A percentile compares a stretch with the other conserved stretches of the same genome.
These are phyloP conservation scores for Eonycteris spelaea DNA, from an alignment of 2,113 vertebrate species.

Conservation along the genomic window DNA sequence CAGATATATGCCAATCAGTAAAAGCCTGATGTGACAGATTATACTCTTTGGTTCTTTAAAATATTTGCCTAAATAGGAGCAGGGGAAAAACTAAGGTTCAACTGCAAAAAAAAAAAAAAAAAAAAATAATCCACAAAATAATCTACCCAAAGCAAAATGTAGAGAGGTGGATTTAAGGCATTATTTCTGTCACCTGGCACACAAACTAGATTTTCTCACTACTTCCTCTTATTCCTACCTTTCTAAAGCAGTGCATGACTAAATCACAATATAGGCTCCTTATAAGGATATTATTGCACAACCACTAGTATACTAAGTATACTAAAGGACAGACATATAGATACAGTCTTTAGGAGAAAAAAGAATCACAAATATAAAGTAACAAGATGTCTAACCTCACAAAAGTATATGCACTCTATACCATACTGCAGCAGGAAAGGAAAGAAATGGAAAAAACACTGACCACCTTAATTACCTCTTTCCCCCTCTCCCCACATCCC, in stretches of 20 bases:
- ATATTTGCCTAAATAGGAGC: neutral
- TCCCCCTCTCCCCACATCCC: neutral
- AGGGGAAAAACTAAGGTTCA: neutral
- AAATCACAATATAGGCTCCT: neutral
- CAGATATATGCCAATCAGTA: slow-evolving; percentile 36
- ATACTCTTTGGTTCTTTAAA: slow-evolving; percentile 27
- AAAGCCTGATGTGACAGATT: slow-evolving; percentile 27
- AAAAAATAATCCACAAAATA: neutral
- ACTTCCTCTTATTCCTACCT: neutral
- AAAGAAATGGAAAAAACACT: neutral
- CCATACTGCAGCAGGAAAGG: neutral
- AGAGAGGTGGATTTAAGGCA: neutral
- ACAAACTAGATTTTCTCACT: neutral
- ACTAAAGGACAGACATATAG: neutral
- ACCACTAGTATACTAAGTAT: neutral
- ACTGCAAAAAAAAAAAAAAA: neutral
- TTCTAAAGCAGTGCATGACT: neutral
- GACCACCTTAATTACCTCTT: neutral
- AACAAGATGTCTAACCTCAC: neutral
- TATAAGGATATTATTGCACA: neutral
- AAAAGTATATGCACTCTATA: neutral
- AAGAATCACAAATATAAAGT: neutral
- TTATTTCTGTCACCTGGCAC: neutral
- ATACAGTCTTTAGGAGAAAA: slow-evolving; percentile 26
- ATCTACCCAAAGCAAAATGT: slow-evolving; percentile 32